Base-by-base conservation (phyloP, 2,113 vertebrate genomes). In the Otocyon megalotis region DNA sequence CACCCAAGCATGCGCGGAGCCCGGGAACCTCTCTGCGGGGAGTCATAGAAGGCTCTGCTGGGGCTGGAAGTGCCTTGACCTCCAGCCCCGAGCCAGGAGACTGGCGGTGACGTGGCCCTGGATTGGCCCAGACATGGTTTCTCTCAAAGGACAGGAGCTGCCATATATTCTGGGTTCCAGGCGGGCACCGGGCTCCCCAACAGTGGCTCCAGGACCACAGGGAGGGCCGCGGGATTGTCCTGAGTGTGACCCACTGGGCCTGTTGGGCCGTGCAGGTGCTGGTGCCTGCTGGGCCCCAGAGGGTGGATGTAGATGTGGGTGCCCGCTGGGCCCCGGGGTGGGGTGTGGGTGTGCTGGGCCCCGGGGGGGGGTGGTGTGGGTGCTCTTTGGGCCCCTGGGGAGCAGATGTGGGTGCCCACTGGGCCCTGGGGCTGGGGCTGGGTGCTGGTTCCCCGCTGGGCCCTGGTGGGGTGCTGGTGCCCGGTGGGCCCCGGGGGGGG, bases 61-160 rank as follows among this genome's bases (percentile, higher is more conserved):
- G 69, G 62, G 28, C 53, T 87, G 77, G 69, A 74, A 32, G 58
- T 17, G 43, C 67, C 4, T 76, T 81, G 63, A 84, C 60, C 28
- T 54, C 19, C 62, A 63, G 20, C 12, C 76, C 53, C 15, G 1
- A 43, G 43, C 43, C 26, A 24, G 62, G 72, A 85, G 48, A 53
- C 35, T 30, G 32, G 53, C 58, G 37, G 30, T 7, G 7, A 71
- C n/a, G 54, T 87, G 28, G 53, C 22, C 26, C 67, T 79, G 82
- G 19, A 94, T 76, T 82, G 37, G 26, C 37, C 19, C 62, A 17
- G 17, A 88, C n/a, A 30, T 74, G 14, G n/a, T 80, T 93, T 90
- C 67, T 95, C 35, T 90, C 54, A 62, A 89, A 71, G 82, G 48
- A 81, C 32, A 24, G 54, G 62, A 50, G 50, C 60, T 91, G 88